These are phyloP conservation scores for Nibea albiflora DNA, from an alignment of 2,113 vertebrate genomes.

Conservation along the genomic window DNA sequence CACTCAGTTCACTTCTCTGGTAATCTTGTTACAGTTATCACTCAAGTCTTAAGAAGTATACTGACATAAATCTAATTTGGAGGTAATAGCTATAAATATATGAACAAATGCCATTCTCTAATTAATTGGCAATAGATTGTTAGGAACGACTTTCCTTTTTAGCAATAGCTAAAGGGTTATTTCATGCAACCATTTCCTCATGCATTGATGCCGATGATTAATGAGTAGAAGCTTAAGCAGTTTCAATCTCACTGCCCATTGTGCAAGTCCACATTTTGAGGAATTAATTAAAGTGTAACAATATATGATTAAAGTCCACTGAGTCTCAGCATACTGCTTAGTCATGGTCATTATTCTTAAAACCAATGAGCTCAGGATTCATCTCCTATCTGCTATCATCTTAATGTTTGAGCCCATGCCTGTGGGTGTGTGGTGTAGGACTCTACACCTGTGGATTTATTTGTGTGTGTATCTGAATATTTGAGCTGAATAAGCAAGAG, in stretches of 20 bases:
- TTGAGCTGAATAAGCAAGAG: slow-evolving; percentile 14
- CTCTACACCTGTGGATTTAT: slow-evolving; percentile 7
- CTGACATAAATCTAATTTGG: slow-evolving; percentile 39
- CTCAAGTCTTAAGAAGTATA: background rate
- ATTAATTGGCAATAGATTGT: slow-evolving; percentile 51
- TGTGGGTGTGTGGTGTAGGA: slow-evolving; percentile 7
- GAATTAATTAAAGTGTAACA: slow-evolving; percentile 76
- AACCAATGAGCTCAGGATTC: slow-evolving; percentile 38
- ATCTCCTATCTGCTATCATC: slow-evolving; percentile 12
- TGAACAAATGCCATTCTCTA: slow-evolving; percentile 39
- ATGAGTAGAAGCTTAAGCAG: slow-evolving; percentile 52
- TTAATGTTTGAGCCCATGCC: slow-evolving; percentile 14
- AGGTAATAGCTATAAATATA: slow-evolving; percentile 38
- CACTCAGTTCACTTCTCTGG: background rate
- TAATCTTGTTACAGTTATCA: slow-evolving; percentile 27
- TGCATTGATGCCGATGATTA: slow-evolving; percentile 70
- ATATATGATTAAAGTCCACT: slow-evolving; percentile 67
- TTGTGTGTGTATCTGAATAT: slow-evolving; percentile 1
- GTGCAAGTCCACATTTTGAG: slow-evolving; percentile 66
- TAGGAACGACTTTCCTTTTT: slow-evolving; percentile 43
- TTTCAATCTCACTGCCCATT: slow-evolving; percentile 64
- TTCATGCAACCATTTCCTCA: slow-evolving; percentile 48
- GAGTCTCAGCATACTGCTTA: slow-evolving; percentile 56
- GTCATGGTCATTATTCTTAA: slow-evolving; percentile 53
- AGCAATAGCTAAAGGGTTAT: slow-evolving; percentile 54